Percentiles rank a stretch among this genome's conserved stretches.
These are phyloP conservation scores for Peromyscus melanophrys DNA, from an alignment of 2,797 vertebrate species.

Conservation along the genomic window DNA sequence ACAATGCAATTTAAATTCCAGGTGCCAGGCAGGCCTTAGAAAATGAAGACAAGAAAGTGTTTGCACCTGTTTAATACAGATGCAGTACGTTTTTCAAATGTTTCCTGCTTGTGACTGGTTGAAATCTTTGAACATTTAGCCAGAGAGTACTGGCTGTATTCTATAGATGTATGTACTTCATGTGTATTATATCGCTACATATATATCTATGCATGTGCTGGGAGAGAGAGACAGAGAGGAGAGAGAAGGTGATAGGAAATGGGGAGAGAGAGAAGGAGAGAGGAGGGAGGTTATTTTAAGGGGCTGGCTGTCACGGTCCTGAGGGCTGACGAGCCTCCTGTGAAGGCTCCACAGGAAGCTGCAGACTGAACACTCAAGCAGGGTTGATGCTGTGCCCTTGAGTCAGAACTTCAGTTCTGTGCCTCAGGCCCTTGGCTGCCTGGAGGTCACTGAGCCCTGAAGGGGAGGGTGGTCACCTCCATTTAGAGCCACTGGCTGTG, in stretches of 20 bases:
- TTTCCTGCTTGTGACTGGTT: neutral
- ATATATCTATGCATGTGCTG: neutral
- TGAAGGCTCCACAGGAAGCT: neutral
- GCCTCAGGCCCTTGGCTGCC: too few relatives aligned
- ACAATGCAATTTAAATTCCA: neutral
- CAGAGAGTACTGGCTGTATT: neutral
- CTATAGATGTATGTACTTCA: neutral
- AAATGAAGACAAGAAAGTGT: neutral
- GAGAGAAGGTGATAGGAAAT: neutral
- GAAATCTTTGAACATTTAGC: neutral
- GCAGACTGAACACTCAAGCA: neutral
- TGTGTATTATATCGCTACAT: too few relatives aligned
- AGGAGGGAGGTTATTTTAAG: neutral
- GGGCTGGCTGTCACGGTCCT: fast-evolving
- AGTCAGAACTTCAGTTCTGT: neutral
- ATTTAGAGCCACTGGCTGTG: too few relatives aligned
- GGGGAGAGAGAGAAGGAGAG: neutral
- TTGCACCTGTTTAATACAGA: neutral
- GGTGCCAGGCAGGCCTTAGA: neutral
- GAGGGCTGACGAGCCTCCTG: fast-evolving
- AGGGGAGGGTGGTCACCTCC: fast-evolving
- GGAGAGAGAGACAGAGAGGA: neutral
- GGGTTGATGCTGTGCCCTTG: neutral
- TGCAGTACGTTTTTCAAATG: neutral
- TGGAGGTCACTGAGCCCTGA: neutral